Percentiles rank a stretch among this genome's conserved stretches.
Evolutionary conservation across 1,140 invertebrate species (phyloP).

Genomic region (Drosophila simulans): DNA sequence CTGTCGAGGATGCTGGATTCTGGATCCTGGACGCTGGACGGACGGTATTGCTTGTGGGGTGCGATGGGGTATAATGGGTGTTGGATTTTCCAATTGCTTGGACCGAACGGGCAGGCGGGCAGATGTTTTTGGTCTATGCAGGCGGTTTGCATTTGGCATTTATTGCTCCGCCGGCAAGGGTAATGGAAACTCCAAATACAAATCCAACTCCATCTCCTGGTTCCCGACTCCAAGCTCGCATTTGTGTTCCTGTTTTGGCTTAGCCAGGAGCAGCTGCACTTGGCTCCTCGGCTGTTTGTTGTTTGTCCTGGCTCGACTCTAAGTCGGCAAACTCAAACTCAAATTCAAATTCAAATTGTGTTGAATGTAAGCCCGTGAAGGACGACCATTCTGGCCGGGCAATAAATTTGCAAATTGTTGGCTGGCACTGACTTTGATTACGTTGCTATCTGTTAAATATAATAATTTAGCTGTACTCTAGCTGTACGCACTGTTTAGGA

Average conservation of each 20-base stretch:
- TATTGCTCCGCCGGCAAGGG: conserved; percentile 28
- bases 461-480: neutral
- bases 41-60: too few species aligned
- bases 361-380: conserved; percentile 35
- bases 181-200: conserved; percentile 6
- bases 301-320: conserved; percentile 39
- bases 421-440: conserved; percentile 34
- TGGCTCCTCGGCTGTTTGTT: conserved; percentile 43
- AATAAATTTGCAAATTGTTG: conserved; percentile 41
- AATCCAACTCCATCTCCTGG: neutral
- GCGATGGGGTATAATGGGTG: conserved; percentile 3
- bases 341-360: conserved; percentile 57
- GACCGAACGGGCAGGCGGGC: conserved; percentile 13
- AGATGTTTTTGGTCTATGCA: conserved; percentile 47
- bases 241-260: conserved; percentile 42
- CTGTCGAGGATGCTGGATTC: neutral
- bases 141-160: conserved; percentile 60
- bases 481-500: neutral
- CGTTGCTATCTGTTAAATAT: conserved; percentile 4
- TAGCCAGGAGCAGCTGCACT: conserved; percentile 47
- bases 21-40: too few species aligned
- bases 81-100: conserved; percentile 56
- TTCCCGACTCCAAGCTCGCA: neutral
- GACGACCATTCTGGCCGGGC: conserved; percentile 20
- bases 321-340: conserved; percentile 34